phyloP scores from a whole-genome alignment of 2,113 vertebrate genomes.

The Chloebia gouldiae region DNA sequence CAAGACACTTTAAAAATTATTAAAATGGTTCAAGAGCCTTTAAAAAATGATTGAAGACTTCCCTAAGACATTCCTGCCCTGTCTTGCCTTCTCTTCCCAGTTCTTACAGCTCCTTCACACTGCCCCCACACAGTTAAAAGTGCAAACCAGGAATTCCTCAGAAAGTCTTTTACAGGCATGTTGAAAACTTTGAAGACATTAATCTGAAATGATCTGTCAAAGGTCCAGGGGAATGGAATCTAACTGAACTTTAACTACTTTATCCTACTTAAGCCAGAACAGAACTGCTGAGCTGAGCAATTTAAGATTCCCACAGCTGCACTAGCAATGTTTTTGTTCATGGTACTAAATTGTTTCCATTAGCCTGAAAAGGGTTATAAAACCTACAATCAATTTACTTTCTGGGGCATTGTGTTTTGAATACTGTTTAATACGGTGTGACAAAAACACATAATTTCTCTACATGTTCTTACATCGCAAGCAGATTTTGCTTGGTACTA shows the following conservation, averaged over 20 bases:
- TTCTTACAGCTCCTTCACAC: not conserved
- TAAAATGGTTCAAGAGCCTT: not conserved
- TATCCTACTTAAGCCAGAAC: conserved; percentile 54
- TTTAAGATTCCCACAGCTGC: conserved; percentile 65
- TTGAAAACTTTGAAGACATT: conserved; percentile 62
- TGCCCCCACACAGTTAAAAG: not conserved
- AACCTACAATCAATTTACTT: conserved; percentile 78
- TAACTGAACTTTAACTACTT: conserved; percentile 66
- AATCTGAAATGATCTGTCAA: conserved; percentile 62
- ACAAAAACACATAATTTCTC: conserved; percentile 77
- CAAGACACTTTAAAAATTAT: not conserved
- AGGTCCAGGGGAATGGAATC: conserved; percentile 57
- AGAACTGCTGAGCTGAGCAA: conserved; percentile 58
- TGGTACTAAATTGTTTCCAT: conserved; percentile 76
- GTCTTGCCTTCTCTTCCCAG: not conserved
- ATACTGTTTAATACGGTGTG: conserved; percentile 76
- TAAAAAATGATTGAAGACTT: not conserved
- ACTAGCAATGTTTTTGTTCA: conserved; percentile 63
- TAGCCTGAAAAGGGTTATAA: conserved; percentile 74
- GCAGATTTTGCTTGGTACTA: conserved; percentile 56
- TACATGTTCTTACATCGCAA: conserved; percentile 71
- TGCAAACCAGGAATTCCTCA: conserved; percentile 31
- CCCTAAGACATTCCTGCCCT: not conserved
- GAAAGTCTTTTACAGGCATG: conserved; percentile 44
- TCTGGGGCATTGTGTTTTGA: conserved; percentile 78